phyloP scores from a whole-genome alignment of 2,113 vertebrate genomes.

The Poecilia latipinna region DNA sequence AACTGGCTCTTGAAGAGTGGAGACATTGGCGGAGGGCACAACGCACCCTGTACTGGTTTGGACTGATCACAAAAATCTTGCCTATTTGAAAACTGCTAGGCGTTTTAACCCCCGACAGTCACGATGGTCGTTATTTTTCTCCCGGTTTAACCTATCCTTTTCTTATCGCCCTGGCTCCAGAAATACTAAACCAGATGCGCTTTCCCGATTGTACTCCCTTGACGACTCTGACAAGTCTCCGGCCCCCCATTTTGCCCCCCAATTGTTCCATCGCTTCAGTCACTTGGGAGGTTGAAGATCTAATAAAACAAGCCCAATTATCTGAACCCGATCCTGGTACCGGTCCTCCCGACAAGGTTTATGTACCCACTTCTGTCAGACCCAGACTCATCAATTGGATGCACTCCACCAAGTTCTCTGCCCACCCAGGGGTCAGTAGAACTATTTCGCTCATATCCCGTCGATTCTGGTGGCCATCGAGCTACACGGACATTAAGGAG shows the following conservation, averaged over 20 bases:
- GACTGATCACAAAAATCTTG: background rate
- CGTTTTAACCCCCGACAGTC: background rate
- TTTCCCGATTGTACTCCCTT: background rate
- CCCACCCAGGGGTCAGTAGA: background rate
- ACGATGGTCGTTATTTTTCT: background rate
- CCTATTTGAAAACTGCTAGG: background rate
- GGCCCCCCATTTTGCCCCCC: background rate
- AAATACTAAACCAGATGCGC: background rate
- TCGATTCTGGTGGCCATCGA: background rate
- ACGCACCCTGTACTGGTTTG: background rate
- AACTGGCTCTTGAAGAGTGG: background rate
- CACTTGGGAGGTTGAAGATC: background rate
- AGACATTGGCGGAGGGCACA: background rate
- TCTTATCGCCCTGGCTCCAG: background rate
- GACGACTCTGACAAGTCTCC: background rate
- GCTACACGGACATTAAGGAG: background rate
- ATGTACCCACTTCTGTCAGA: background rate
- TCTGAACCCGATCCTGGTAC: background rate
- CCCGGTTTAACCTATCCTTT: background rate
- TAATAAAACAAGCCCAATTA: background rate
- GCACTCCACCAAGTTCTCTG: background rate
- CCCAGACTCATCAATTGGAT: background rate
- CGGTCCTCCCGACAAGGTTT: background rate
- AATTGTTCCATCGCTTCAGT: background rate
- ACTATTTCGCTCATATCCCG: background rate